phyloP scores from a whole-genome alignment of 2,888 invertebrate species.

The Mythimna loreyi region DNA sequence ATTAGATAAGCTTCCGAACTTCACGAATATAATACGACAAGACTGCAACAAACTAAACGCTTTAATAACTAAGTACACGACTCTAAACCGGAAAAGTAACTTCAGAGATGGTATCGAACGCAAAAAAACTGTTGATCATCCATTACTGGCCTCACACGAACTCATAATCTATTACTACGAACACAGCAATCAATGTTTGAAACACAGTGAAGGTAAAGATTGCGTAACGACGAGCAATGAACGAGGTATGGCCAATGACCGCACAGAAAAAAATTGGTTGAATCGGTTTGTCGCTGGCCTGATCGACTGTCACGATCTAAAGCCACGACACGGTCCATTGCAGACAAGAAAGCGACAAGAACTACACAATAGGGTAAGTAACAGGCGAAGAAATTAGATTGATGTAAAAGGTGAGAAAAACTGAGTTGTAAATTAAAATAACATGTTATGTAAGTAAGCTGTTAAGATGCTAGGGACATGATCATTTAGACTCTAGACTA shows the following conservation, averaged over 20 bases:
- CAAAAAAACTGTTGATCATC: slow-evolving; percentile 52
- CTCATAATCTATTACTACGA: background rate
- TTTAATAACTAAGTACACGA: slow-evolving; percentile 53
- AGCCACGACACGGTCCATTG: slow-evolving; percentile 59
- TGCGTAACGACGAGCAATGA: slow-evolving; percentile 71
- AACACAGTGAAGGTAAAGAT: slow-evolving; percentile 59
- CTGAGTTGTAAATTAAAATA: slow-evolving; percentile 1
- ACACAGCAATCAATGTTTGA: slow-evolving; percentile 58
- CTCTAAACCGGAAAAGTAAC: slow-evolving; percentile 71
- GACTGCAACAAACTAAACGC: slow-evolving; percentile 44
- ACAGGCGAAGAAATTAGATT: slow-evolving; percentile 45
- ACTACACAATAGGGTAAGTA: slow-evolving; percentile 51
- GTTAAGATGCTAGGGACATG: background rate
- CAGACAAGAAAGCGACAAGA: slow-evolving; percentile 57
- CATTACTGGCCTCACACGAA: slow-evolving; percentile 36
- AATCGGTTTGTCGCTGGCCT: slow-evolving; percentile 62
- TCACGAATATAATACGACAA: slow-evolving; percentile 9
- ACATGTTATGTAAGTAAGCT: background rate
- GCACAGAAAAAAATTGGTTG: slow-evolving; percentile 67
- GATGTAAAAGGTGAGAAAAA: slow-evolving; percentile 8
- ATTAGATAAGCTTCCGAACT: slow-evolving; percentile 17
- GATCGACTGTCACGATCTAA: slow-evolving; percentile 69
- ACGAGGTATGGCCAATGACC: slow-evolving; percentile 74
- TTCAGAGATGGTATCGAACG: slow-evolving; percentile 55
- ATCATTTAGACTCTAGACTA: too few species aligned